A percentile compares a stretch with the other conserved stretches of the same genome.
These are phyloP conservation scores for Zaprionus vittiger DNA, from an alignment of 1,140 invertebrate species.

Conservation along the genomic window DNA sequence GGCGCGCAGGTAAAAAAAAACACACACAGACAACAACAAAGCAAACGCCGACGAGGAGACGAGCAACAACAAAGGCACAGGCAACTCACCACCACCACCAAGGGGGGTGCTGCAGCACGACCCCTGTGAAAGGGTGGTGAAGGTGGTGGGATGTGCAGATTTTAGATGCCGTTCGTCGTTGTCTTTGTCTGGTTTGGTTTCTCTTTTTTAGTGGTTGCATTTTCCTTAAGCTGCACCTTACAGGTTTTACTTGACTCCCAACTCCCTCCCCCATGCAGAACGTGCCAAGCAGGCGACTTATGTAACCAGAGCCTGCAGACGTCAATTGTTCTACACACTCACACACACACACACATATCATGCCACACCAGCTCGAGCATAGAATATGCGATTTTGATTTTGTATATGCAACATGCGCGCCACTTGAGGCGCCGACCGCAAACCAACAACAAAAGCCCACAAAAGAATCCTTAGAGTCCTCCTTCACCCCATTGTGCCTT, in stretches of 20 bases:
- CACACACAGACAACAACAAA: slow-evolving; percentile 29
- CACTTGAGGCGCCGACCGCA: slow-evolving; percentile 58
- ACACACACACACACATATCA: neutral
- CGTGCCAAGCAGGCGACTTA: slow-evolving; percentile 48
- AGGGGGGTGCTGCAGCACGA: neutral
- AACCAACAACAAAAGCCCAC: slow-evolving; percentile 41
- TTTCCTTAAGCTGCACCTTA: slow-evolving; percentile 61
- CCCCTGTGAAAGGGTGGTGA: slow-evolving; percentile 5
- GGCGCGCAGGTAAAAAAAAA: slow-evolving; percentile 77
- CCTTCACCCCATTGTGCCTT: slow-evolving; percentile 40
- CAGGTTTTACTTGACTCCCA: slow-evolving; percentile 72
- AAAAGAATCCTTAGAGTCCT: slow-evolving; percentile 31
- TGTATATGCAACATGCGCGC: slow-evolving; percentile 47
- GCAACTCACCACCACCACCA: slow-evolving; percentile 44
- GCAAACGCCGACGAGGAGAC: neutral
- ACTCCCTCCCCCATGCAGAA: neutral
- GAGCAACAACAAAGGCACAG: slow-evolving; percentile 30
- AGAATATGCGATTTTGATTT: slow-evolving; percentile 31
- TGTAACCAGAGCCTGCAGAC: slow-evolving; percentile 72
- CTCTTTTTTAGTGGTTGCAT: slow-evolving; percentile 40
- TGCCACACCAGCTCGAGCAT: neutral
- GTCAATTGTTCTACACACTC: slow-evolving; percentile 51
- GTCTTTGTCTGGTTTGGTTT: slow-evolving; percentile 44
- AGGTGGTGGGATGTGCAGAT: slow-evolving; percentile 19
- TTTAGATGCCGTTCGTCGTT: neutral